Percentiles rank a stretch among this genome's conserved stretches.
Conservation (phyloP, 2,797 vertebrate species). For the Allobates femoralis region DNA sequence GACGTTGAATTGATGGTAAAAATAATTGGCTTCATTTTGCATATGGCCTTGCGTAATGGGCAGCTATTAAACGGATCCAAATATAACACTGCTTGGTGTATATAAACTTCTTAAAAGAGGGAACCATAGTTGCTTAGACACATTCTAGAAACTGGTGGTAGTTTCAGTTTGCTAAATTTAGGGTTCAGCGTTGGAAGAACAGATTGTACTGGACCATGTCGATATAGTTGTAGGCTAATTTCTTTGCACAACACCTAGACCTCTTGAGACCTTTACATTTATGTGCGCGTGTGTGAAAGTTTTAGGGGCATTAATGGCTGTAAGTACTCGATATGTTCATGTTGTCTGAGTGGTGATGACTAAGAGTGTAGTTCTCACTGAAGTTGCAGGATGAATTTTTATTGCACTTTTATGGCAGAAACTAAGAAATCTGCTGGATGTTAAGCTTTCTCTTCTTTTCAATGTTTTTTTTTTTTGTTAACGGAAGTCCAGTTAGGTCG, state of each 20-base stretch:
- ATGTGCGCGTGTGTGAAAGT: conserved; percentile 26
- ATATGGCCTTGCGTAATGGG: background rate
- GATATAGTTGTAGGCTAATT: conserved; percentile 13
- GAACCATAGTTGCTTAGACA: conserved; percentile 18
- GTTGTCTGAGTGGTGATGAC: conserved; percentile 31
- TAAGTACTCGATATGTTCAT: conserved; percentile 36
- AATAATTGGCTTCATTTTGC: conserved; percentile 14
- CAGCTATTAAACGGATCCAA: conserved; percentile 36
- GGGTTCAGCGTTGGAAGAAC: background rate
- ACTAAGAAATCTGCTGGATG: conserved; percentile 27
- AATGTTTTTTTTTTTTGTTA: conserved; percentile 1
- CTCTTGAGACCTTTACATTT: conserved; percentile 48
- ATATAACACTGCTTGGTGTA: background rate
- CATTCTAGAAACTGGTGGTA: conserved; percentile 23
- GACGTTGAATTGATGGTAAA: background rate
- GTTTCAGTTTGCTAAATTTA: conserved; percentile 22
- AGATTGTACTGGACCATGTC: conserved; percentile 41
- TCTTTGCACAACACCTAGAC: conserved; percentile 56
- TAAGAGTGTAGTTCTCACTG: conserved; percentile 24
- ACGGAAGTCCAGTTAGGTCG: conserved; percentile 15
- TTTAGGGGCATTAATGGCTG: conserved; percentile 54
- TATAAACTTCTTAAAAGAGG: background rate
- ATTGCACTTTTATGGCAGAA: conserved; percentile 57
- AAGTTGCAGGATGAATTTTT: conserved; percentile 43
- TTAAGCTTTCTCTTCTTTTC: conserved; percentile 27